Percentiles rank a stretch among this genome's conserved stretches.
phyloP scores from a whole-genome alignment of 2,797 vertebrate genomes.

The Cuculus canorus region DNA sequence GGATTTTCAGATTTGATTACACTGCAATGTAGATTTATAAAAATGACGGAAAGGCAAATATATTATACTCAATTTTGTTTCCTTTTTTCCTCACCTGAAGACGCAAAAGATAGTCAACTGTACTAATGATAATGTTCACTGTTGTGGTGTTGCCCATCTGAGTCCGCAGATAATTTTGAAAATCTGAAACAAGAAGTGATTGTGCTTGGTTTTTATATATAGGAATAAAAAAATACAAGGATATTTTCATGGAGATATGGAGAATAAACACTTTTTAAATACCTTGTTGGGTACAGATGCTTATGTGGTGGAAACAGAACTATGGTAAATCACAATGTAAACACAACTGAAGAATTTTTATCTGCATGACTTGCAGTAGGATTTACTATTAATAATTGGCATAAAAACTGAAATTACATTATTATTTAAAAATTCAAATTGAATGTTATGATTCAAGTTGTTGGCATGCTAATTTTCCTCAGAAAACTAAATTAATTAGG shows the following conservation, averaged over 20 bases:
- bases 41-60: neutral
- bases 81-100: slow-evolving; percentile 85
- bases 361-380: neutral
- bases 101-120: slow-evolving; percentile 95
- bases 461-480: neutral
- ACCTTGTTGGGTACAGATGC: neutral
- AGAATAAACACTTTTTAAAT: neutral
- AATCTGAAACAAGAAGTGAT: slow-evolving; percentile 82
- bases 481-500: neutral
- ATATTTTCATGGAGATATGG: neutral
- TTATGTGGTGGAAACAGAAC: neutral
- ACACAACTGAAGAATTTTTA: neutral
- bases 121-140: slow-evolving; percentile 98
- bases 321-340: neutral
- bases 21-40: neutral
- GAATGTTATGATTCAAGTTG: neutral
- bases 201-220: neutral
- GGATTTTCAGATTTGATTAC: neutral
- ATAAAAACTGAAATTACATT: neutral
- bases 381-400: neutral
- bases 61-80: neutral
- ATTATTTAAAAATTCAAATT: neutral
- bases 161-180: slow-evolving; percentile 97
- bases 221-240: neutral
- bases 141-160: slow-evolving; percentile 99